Percentiles rank a stretch among this genome's conserved stretches.
Evolutionary conservation across 2,797 vertebrate genomes (phyloP).

Genomic region (Enoplosus armatus): DNA sequence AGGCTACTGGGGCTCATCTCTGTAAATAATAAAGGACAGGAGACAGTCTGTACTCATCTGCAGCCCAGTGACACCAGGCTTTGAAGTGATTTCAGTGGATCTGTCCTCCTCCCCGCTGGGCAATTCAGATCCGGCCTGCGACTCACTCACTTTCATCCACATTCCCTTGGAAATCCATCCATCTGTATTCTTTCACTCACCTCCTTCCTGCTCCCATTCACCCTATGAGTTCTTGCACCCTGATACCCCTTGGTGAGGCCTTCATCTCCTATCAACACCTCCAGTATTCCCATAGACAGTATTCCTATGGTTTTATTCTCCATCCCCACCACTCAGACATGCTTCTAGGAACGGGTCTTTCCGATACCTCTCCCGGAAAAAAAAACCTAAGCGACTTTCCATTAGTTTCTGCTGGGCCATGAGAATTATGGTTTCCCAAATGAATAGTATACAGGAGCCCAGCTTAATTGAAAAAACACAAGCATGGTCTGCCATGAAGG

Average conservation of each 20-base stretch:
- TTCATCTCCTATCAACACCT: slow-evolving; percentile 68
- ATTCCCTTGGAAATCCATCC: slow-evolving; percentile 82
- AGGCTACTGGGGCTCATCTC: slow-evolving; percentile 78
- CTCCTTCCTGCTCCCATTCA: slow-evolving; percentile 64
- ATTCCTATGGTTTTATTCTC: slow-evolving; percentile 62
- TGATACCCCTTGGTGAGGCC: slow-evolving; percentile 50
- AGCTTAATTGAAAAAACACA: slow-evolving; percentile 91
- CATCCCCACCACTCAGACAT: slow-evolving; percentile 57
- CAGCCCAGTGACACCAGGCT: slow-evolving; percentile 83
- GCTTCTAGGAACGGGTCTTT: slow-evolving; percentile 76
- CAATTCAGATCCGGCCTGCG: slow-evolving; percentile 77
- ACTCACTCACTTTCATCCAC: slow-evolving; percentile 78
- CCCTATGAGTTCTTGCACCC: slow-evolving; percentile 55
- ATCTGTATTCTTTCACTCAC: slow-evolving; percentile 75
- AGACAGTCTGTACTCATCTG: slow-evolving; percentile 84
- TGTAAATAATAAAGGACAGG: slow-evolving; percentile 80
- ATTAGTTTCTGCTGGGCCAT: slow-evolving; percentile 88
- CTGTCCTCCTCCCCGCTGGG: slow-evolving; percentile 79
- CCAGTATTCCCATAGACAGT: slow-evolving; percentile 46
- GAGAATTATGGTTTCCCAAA: slow-evolving; percentile 92
- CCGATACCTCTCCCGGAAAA: slow-evolving; percentile 81
- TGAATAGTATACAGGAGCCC: slow-evolving; percentile 87
- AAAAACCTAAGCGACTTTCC: slow-evolving; percentile 92
- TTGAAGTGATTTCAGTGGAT: slow-evolving; percentile 86
- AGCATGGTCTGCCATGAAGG: slow-evolving; percentile 83